phyloP scores from a whole-genome alignment of 2,797 vertebrate genomes.

The Eremophila alpestris region DNA sequence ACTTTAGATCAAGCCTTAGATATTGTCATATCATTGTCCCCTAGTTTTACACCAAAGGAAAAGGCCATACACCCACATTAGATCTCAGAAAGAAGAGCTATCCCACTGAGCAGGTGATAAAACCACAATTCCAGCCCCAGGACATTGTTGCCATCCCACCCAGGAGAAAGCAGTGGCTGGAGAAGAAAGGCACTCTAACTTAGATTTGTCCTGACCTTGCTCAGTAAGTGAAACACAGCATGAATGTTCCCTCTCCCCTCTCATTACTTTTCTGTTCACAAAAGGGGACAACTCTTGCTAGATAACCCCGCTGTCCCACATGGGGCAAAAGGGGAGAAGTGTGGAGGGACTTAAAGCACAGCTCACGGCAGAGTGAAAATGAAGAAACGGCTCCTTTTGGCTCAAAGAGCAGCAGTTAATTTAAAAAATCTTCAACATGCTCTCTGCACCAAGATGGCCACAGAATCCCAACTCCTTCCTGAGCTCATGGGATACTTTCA shows the following conservation, averaged over 20 bases:
- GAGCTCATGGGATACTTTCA: neutral
- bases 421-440: neutral
- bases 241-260: neutral
- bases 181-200: neutral
- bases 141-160: neutral
- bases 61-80: rapidly evolving
- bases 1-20: neutral
- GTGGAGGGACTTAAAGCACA: neutral
- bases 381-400: neutral
- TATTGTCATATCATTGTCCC: neutral
- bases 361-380: neutral
- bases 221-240: neutral
- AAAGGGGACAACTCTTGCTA: neutral
- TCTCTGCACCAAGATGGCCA: neutral
- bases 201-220: too few relatives aligned
- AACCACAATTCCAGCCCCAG: neutral
- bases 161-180: neutral
- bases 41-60: neutral
- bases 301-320: neutral
- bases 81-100: neutral
- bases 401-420: neutral
- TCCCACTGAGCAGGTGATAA: neutral
- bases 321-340: rapidly evolving
- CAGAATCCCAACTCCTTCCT: neutral
- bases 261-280: neutral